Evolutionary conservation across 1,140 invertebrate genomes (phyloP), one percentile per base, ranked within the genome.

Genomic region (Lepidurus apus): DNA sequence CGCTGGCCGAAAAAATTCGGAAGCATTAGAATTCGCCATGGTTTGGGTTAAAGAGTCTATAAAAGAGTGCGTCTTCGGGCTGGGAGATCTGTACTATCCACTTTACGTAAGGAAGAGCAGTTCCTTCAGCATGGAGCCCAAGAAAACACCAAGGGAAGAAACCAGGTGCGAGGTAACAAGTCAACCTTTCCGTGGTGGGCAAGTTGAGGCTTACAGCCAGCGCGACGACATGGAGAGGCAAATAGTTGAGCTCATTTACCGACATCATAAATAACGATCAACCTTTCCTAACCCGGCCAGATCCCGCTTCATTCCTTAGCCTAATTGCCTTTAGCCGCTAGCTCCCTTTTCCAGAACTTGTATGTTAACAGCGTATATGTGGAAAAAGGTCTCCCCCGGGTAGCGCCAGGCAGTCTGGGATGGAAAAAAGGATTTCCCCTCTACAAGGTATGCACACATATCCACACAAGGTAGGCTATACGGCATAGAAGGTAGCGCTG

Each of bases 231-330:
- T 65, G 53, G 53, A 65, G 53, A 65, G 53, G 53, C 53, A 65
- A 65, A 65, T 65, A 65, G 53, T 17, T 65, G 53, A 65, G 53
- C 53, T 65, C 53, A 65, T 65, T 65, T 65, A 65, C 53, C 53
- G 53, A 65, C 53, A 65, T 65, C 53, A 65, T 65, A 65, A 65
- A 65, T 65, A 65, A 65, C 53, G 53, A 65, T 65, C 53, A 65
- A 65, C 53, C 53, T 65, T 65, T 65, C 53, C 53, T 65, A 65
- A 65, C 53, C 53, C 53, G 53, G 53, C 53, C 21, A 65, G 53
- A 65, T 65, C 53, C 53, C 53, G 53, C 53, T 21, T 65, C 53
- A 65, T 65, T 65, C 53, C 53, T 65, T 21, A 65, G 53, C 53
- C 53, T 65, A 65, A 65, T 65, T 65, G 53, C 53, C 53, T 65